Evolutionary conservation across 2,888 invertebrate genomes (phyloP).

Genomic region (Eilema sororculum): DNA sequence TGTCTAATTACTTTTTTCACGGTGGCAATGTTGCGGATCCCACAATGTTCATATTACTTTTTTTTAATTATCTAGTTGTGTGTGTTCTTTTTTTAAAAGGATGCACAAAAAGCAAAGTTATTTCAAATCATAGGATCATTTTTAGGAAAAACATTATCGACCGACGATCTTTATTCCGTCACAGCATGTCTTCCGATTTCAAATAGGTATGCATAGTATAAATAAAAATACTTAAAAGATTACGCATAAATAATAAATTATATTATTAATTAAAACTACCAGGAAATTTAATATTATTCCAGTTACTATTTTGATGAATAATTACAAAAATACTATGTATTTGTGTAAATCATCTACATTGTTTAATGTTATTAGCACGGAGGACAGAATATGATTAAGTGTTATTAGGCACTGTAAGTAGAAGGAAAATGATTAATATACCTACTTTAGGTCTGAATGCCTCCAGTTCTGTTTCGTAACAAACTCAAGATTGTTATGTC

Average conservation of each 20-base stretch:
- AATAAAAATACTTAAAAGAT: not conserved
- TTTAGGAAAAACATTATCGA: not conserved
- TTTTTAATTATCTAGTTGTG: not conserved
- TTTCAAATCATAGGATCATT: not conserved
- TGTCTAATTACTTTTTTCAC: conserved; percentile 29
- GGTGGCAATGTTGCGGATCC: not conserved
- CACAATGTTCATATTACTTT: not conserved
- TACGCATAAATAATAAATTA: too few relatives aligned
- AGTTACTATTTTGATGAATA: too few relatives aligned
- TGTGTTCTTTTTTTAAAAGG: not conserved
- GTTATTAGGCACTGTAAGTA: too few relatives aligned
- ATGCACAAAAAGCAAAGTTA: not conserved
- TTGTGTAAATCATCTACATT: too few relatives aligned
- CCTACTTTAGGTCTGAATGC: too few relatives aligned
- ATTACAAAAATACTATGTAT: too few relatives aligned
- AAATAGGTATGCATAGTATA: not conserved
- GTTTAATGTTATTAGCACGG: too few relatives aligned
- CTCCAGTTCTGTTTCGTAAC: too few relatives aligned
- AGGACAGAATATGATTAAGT: too few relatives aligned
- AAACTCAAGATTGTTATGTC: too few relatives aligned
- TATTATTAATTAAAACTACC: not conserved
- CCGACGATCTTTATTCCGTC: not conserved
- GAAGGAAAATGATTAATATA: too few relatives aligned
- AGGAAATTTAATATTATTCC: not conserved
- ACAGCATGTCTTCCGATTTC: not conserved